Conservation (phyloP, 2,888 invertebrate genomes). For the Tortricodes alternella region DNA sequence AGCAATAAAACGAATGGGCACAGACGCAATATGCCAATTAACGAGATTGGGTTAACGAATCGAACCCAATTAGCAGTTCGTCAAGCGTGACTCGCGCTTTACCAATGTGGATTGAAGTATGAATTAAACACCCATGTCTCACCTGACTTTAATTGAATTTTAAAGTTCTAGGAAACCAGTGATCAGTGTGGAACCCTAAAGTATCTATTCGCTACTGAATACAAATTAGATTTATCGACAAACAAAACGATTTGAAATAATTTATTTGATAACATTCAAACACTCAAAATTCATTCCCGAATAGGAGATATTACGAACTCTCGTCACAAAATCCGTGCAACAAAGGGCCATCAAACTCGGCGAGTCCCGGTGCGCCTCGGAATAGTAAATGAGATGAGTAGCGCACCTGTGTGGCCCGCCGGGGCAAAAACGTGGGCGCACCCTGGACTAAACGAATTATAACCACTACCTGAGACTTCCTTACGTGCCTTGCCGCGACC, state of each 20-base stretch:
- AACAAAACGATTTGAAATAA: slow-evolving; percentile 16
- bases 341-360: slow-evolving; percentile 64
- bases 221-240: slow-evolving; percentile 19
- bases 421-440: slow-evolving; percentile 75
- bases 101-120: background rate
- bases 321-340: slow-evolving; percentile 48
- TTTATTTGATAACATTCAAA: slow-evolving; percentile 20
- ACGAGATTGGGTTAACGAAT: slow-evolving; percentile 24
- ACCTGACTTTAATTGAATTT: background rate
- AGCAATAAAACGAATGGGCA: slow-evolving; percentile 25
- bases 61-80: slow-evolving; percentile 25
- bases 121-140: background rate
- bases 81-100: slow-evolving; percentile 19
- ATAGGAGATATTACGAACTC: slow-evolving; percentile 46
- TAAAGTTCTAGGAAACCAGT: background rate
- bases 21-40: slow-evolving; percentile 26
- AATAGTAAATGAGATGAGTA: slow-evolving; percentile 76
- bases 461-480: slow-evolving; percentile 76
- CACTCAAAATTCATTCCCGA: slow-evolving; percentile 36
- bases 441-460: slow-evolving; percentile 80
- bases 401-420: slow-evolving; percentile 79
- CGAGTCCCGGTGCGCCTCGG: slow-evolving; percentile 60
- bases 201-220: slow-evolving; percentile 7
- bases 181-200: background rate
- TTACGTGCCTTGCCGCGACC: slow-evolving; percentile 40